Conservation (phyloP, 1,140 invertebrate genomes). For the Hypsibius dujardini region DNA sequence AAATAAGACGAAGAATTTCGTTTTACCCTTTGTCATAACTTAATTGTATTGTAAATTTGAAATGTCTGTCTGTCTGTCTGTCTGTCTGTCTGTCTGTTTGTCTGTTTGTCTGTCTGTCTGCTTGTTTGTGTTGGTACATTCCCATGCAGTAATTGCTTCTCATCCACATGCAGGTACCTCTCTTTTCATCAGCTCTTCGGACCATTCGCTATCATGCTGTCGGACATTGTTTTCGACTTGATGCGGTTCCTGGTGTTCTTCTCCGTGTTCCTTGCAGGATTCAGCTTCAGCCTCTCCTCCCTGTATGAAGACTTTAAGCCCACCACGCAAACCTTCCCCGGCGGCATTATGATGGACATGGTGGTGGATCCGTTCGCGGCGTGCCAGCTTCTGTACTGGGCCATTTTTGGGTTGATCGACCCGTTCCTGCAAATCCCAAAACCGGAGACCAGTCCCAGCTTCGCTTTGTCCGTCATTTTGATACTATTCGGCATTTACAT, state of each 20-base stretch:
- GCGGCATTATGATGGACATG: background rate
- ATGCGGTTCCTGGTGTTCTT: constrained; percentile 87
- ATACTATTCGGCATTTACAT: constrained; percentile 7
- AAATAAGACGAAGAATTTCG: background rate
- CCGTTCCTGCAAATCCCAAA: constrained; percentile 33
- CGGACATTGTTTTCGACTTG: constrained; percentile 46
- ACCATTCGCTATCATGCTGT: constrained; percentile 65
- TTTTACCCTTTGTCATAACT: background rate
- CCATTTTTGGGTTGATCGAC: constrained; percentile 86
- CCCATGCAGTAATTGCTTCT: too few species aligned
- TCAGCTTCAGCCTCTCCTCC: constrained; percentile 50
- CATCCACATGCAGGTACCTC: constrained; percentile 49
- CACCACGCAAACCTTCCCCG: background rate
- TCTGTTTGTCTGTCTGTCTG: background rate
- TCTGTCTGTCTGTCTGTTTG: background rate
- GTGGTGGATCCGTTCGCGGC: background rate
- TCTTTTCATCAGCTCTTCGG: constrained; percentile 98
- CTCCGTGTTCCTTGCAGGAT: constrained; percentile 94
- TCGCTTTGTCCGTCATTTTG: background rate
- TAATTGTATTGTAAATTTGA: too few species aligned
- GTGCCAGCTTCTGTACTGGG: constrained; percentile 82
- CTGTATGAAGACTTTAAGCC: constrained; percentile 23
- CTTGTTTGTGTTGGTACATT: background rate
- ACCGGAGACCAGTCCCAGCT: background rate
- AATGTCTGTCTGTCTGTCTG: background rate